phyloP scores from a whole-genome alignment of 2,888 invertebrate species.

The Heliconius ethilla region DNA sequence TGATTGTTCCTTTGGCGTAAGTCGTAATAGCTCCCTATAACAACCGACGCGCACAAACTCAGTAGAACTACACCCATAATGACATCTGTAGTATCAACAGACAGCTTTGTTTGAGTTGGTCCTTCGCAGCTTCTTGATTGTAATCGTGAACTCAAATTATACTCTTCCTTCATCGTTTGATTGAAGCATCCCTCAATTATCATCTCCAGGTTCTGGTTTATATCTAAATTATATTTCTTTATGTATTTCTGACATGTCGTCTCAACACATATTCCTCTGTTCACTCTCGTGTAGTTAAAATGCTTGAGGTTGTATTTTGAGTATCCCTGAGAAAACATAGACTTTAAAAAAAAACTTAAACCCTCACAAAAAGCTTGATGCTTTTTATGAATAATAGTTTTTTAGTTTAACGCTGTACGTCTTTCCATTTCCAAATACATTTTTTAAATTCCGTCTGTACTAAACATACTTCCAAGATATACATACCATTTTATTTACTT shows the following conservation, averaged over 20 bases:
- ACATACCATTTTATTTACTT: too few relatives aligned
- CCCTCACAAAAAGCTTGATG: too few relatives aligned
- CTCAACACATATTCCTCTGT: constrained; percentile 15
- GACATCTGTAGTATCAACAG: not conserved
- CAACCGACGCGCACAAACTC: not conserved
- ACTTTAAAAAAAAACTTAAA: too few relatives aligned
- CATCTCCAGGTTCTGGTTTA: constrained; percentile 1
- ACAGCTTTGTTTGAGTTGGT: not conserved
- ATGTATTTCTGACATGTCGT: constrained; percentile 13
- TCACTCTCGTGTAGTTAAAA: constrained; percentile 9
- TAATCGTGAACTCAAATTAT: constrained; percentile 9
- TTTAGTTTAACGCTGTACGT: too few relatives aligned
- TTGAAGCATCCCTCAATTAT: constrained; percentile 20
- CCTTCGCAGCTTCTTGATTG: not conserved
- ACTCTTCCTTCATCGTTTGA: constrained; percentile 1
- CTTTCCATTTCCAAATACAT: too few relatives aligned
- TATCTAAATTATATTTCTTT: not conserved
- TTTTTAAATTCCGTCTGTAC: too few relatives aligned
- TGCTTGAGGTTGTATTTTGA: constrained; percentile 8
- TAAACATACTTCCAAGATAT: too few relatives aligned
- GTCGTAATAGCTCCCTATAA: not conserved
- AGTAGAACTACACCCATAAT: not conserved
- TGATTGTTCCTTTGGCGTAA: not conserved
- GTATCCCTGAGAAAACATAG: not conserved
- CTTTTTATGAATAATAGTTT: too few relatives aligned